A percentile compares a stretch with the other conserved stretches of the same genome.
Conservation (phyloP, 1,140 invertebrate species). For the Procambarus clarkii region DNA sequence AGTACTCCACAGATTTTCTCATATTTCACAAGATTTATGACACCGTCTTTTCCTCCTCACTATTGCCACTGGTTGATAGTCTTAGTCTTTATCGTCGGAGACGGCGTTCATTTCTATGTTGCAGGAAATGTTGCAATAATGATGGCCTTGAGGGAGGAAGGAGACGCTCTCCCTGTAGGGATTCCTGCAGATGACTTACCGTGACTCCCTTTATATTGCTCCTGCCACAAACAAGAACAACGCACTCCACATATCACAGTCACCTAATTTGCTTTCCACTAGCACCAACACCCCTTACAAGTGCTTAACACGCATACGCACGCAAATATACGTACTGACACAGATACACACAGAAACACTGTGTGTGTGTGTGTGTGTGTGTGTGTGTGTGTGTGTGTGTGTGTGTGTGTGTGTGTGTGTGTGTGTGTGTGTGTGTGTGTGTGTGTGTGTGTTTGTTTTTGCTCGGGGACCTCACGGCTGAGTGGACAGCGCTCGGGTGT, state of each 20-base stretch:
- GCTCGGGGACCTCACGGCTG: too few species aligned
- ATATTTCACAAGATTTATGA: too few species aligned
- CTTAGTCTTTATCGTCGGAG: background rate
- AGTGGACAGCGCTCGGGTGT: too few species aligned
- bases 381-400: too few species aligned
- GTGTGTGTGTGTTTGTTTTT: background rate
- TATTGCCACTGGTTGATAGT: background rate
- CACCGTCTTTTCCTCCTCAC: too few species aligned
- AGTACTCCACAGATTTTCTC: too few species aligned
- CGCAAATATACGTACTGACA: background rate
- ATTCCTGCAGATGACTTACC: conserved; percentile 3
- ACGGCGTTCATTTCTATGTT: background rate
- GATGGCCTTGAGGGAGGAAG: background rate
- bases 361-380: too few species aligned
- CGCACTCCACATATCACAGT: background rate
- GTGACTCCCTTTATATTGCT: background rate
- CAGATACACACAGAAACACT: background rate
- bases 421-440: conserved; percentile 3
- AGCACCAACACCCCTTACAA: too few species aligned
- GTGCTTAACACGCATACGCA: background rate
- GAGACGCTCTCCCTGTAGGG: background rate
- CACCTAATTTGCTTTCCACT: too few species aligned
- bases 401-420: background rate
- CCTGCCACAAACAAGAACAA: background rate
- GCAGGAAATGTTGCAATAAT: background rate